These are phyloP conservation scores for Molossus molossus DNA, from an alignment of 2,797 vertebrate species.

Conservation along the genomic window DNA sequence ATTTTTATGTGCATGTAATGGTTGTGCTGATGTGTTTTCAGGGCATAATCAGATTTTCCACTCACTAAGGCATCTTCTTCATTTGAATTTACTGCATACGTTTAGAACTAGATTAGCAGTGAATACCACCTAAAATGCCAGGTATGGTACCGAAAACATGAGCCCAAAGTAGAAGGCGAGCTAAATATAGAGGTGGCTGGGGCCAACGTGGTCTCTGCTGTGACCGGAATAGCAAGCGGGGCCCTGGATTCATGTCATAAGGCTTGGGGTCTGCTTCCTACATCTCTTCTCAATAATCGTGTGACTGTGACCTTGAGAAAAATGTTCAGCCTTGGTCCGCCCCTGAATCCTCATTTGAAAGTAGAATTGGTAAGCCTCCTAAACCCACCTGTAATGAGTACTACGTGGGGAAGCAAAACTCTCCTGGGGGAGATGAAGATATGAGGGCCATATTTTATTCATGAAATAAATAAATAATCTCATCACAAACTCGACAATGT, in stretches of 20 bases:
- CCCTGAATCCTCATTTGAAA: background rate
- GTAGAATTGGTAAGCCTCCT: background rate
- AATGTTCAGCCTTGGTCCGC: background rate
- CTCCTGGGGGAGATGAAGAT: background rate
- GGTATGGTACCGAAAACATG: background rate
- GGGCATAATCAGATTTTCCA: slow-evolving; percentile 80
- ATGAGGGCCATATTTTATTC: background rate
- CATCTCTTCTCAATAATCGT: background rate
- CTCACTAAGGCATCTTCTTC: slow-evolving; percentile 74
- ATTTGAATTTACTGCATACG: slow-evolving; percentile 76
- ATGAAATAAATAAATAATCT: background rate
- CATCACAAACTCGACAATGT: background rate
- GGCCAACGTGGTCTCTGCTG: accelerated
- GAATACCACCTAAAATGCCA: slow-evolving; percentile 65
- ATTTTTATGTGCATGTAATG: slow-evolving; percentile 80
- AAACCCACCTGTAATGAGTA: background rate
- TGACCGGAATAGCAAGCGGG: background rate
- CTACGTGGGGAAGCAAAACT: background rate
- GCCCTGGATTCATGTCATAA: background rate
- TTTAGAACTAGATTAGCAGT: slow-evolving; percentile 71
- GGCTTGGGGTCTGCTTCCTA: accelerated
- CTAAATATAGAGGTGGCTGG: background rate
- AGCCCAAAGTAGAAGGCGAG: slow-evolving; percentile 59
- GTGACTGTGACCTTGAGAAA: background rate
- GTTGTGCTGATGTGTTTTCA: slow-evolving; percentile 67